phyloP scores from a whole-genome alignment of 2,888 invertebrate species.

The Drosophila quasianomalipes region DNA sequence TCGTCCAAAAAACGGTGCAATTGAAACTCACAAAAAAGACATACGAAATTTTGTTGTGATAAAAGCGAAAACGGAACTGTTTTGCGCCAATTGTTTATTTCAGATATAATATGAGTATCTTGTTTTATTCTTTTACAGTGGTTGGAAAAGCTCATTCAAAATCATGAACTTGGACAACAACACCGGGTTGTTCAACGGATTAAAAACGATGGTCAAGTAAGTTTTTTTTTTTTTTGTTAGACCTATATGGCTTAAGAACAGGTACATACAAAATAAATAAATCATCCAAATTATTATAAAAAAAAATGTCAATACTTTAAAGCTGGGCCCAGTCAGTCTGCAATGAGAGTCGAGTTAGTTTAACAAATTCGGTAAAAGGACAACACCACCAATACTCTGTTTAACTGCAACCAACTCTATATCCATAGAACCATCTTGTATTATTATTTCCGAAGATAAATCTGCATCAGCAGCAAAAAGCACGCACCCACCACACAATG shows the following conservation, averaged over 20 bases:
- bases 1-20: not conserved
- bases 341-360: not conserved
- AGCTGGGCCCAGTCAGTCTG: not conserved
- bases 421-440: too few relatives aligned
- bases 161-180: constrained; percentile 2
- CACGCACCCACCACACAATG: too few relatives aligned
- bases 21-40: not conserved
- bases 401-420: too few relatives aligned
- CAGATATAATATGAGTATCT: not conserved
- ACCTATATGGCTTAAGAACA: too few relatives aligned
- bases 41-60: not conserved
- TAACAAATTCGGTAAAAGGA: not conserved
- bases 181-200: not conserved
- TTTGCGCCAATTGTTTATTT: not conserved
- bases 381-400: not conserved
- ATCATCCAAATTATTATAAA: too few relatives aligned
- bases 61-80: not conserved
- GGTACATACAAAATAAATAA: too few relatives aligned
- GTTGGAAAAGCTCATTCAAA: not conserved
- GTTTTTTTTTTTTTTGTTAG: not conserved
- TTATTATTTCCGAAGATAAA: too few relatives aligned
- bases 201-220: not conserved
- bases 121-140: not conserved
- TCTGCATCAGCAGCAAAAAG: too few relatives aligned
- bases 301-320: too few relatives aligned